Evolutionary conservation across 1,140 invertebrate genomes (phyloP).

Genomic region (Drosophila burlai): DNA sequence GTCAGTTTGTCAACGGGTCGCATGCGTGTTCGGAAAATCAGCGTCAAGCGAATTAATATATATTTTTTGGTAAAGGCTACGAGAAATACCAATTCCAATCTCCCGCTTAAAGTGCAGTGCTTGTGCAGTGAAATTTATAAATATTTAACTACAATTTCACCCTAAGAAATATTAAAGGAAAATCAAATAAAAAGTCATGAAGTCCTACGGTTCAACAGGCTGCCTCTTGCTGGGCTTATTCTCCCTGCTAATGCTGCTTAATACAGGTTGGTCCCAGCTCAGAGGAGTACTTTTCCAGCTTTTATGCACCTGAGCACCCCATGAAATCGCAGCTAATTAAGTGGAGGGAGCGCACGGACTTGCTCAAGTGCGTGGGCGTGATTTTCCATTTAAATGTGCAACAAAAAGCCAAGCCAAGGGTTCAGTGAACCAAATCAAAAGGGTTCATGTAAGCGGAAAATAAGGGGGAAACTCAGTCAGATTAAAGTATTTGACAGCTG

Average conservation of each 20-base stretch:
- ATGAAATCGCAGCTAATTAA: constrained; percentile 68
- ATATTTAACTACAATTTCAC: constrained; percentile 5
- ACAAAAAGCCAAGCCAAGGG: constrained; percentile 33
- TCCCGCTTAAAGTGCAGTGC: constrained; percentile 26
- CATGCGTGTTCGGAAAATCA: constrained; percentile 56
- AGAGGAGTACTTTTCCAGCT: constrained; percentile 11
- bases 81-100: constrained; percentile 1
- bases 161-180: constrained; percentile 4
- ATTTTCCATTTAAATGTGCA: constrained; percentile 56
- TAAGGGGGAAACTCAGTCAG: constrained; percentile 14
- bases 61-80: constrained; percentile 9
- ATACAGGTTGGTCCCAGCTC: constrained; percentile 61
- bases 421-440: constrained; percentile 51
- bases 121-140: constrained; percentile 14
- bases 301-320: constrained; percentile 29
- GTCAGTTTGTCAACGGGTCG: constrained; percentile 78
- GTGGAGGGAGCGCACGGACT: constrained; percentile 20
- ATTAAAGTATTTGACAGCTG: constrained; percentile 29
- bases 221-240: constrained; percentile 53
- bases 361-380: constrained; percentile 40
- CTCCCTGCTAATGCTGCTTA: constrained; percentile 56
- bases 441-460: constrained; percentile 23
- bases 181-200: constrained; percentile 39
- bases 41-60: too few relatives aligned
- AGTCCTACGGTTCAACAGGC: constrained; percentile 59